These are phyloP conservation scores for Acridotheres tristis DNA, from an alignment of 2,797 vertebrate species.

Conservation along the genomic window DNA sequence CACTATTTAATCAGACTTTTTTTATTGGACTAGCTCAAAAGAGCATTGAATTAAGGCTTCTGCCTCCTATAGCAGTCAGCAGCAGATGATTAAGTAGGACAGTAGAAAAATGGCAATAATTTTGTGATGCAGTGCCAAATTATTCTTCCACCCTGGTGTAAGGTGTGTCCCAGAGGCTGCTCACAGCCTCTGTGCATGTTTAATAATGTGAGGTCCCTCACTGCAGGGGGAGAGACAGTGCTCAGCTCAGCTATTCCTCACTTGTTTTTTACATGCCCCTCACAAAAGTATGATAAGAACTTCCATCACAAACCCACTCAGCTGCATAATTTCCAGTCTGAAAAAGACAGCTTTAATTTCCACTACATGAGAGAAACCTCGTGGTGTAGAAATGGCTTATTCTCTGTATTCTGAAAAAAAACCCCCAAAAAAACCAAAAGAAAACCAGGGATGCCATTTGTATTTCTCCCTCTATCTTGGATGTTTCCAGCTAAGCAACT, in stretches of 20 bases:
- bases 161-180: background rate
- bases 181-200: background rate
- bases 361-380: background rate
- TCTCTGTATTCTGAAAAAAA: background rate
- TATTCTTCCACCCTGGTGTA: background rate
- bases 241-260: background rate
- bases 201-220: background rate
- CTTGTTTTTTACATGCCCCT: background rate
- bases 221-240: background rate
- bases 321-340: background rate
- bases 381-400: background rate
- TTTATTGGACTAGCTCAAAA: background rate
- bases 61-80: background rate
- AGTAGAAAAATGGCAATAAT: background rate
- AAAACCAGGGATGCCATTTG: background rate
- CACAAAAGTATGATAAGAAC: background rate
- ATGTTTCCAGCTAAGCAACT: background rate
- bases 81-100: background rate
- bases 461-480: background rate
- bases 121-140: background rate
- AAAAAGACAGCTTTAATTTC: background rate
- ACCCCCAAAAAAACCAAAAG: background rate
- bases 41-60: background rate
- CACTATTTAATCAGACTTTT: background rate
- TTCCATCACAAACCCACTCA: background rate